Evolutionary conservation across 2,113 vertebrate genomes (phyloP), one percentile per base, ranked within the genome.

Genomic region (Megaleporinus macrocephalus): DNA sequence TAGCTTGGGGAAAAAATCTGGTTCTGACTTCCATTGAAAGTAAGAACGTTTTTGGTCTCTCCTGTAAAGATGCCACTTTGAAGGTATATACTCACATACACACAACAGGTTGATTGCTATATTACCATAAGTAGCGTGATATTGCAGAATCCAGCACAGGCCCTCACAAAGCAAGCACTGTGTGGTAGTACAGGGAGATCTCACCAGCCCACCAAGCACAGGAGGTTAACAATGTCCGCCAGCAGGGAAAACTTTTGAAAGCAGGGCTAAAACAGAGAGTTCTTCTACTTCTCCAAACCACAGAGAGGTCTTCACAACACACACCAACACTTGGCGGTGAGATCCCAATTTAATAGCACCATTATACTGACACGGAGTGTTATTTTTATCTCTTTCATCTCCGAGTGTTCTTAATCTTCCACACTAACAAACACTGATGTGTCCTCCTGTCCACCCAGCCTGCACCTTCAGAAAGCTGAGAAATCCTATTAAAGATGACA

Each of bases 81-180:
- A n/a, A 49, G 47, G 11, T 49, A 49, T 49, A 49, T 10, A 49
- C 47, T 49, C 10, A 49, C 47, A 55, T 47, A 69, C 16, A 49
- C 29, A 13, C n/a, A 30, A 22, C 1, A 24, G 73, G 29, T 1
- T 5, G 57, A 44, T 33, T 4, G 24, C 20, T 53, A 62, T 30
- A 69, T 73, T 55, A 68, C 27, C 76, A 29, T 36, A 61, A 24
- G 47, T 14, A 62, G 49, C 44, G 30, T 55, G 53, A 55, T 55
- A 15, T 49, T 30, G 18, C 24, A 61, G 5, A 26, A 20, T 26
- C n/a, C 7, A 26, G 74, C 59, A 77, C 75, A 65, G 55, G 13
- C 41, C 20, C 44, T 77, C 26, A 77, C 62, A 78, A 63, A 78
- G 47, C 41, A 12, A 33, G 18, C 30, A n/a, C 65, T 78, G 62